phyloP scores from a whole-genome alignment of 1,140 invertebrate species.

The Brachionus calyciflorus region DNA sequence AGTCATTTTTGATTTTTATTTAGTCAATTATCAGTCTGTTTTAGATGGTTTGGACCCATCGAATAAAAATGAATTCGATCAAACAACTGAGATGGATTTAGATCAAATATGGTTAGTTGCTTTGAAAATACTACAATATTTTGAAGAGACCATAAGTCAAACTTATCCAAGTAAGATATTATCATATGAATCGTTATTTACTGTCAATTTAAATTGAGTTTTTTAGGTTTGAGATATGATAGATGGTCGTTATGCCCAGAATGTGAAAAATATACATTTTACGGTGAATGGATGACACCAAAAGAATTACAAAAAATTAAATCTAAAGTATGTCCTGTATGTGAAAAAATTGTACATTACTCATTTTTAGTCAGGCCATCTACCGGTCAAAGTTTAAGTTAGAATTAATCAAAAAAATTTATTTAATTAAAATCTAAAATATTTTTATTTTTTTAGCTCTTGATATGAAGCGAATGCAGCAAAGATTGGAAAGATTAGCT shows the following conservation, averaged over 20 bases:
- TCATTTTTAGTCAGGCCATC: slow-evolving; percentile 42
- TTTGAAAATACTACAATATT: slow-evolving; percentile 13
- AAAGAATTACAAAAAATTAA: slow-evolving; percentile 43
- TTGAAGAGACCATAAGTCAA: slow-evolving; percentile 22
- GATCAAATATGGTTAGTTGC: slow-evolving; percentile 44
- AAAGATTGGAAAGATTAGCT: slow-evolving; percentile 16
- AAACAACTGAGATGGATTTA: slow-evolving; percentile 34
- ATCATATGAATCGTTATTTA: neutral
- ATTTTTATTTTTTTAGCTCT: neutral
- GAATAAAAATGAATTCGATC: slow-evolving; percentile 14
- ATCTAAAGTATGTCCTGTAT: slow-evolving; percentile 17
- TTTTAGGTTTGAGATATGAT: slow-evolving; percentile 13
- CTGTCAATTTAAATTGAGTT: neutral
- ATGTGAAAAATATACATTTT: slow-evolving; percentile 16
- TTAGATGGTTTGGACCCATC: neutral
- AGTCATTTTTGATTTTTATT: slow-evolving; percentile 42
- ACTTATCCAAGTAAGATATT: slow-evolving; percentile 30
- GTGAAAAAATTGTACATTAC: slow-evolving; percentile 27
- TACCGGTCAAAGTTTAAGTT: slow-evolving; percentile 27
- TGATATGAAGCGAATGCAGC: slow-evolving; percentile 38
- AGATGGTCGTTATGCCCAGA: slow-evolving; percentile 31
- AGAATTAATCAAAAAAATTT: neutral
- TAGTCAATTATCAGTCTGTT: slow-evolving; percentile 13
- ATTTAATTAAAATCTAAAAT: neutral
- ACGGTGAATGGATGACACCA: slow-evolving; percentile 35